Evolutionary conservation across 2,888 invertebrate genomes (phyloP).

Genomic region (Liodrosophila aerea): DNA sequence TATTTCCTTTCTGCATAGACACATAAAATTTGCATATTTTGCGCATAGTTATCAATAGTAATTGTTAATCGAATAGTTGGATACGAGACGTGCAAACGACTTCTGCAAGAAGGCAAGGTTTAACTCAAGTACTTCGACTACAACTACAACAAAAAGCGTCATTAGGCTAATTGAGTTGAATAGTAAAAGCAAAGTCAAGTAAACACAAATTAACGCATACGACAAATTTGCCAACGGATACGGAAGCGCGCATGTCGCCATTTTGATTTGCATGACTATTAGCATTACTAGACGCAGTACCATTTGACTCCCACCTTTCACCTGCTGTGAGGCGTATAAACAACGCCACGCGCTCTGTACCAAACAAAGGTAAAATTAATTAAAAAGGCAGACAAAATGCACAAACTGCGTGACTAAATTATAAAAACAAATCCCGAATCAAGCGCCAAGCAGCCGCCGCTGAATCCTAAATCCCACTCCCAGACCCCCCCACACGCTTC

Average conservation of each 20-base stretch:
- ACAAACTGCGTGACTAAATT: slow-evolving; percentile 68
- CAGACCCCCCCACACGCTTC: not conserved
- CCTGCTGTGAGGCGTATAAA: slow-evolving; percentile 53
- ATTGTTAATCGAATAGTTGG: slow-evolving; percentile 36
- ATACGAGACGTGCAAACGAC: slow-evolving; percentile 40
- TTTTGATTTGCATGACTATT: slow-evolving; percentile 66
- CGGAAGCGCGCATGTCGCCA: slow-evolving; percentile 66
- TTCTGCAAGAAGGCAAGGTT: not conserved
- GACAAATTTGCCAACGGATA: slow-evolving; percentile 65
- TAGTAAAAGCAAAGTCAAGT: slow-evolving; percentile 37
- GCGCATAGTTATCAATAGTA: slow-evolving; percentile 20
- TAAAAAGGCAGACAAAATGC: slow-evolving; percentile 59
- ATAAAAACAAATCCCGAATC: slow-evolving; percentile 54
- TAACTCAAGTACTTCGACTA: not conserved
- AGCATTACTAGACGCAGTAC: no score
- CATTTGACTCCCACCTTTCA: not conserved
- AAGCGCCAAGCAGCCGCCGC: slow-evolving; percentile 1
- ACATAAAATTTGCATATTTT: slow-evolving; percentile 42
- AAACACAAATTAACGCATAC: slow-evolving; percentile 61
- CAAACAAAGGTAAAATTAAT: slow-evolving; percentile 60
- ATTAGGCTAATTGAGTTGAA: slow-evolving; percentile 40
- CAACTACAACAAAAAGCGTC: slow-evolving; percentile 3
- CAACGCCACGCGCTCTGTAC: no score
- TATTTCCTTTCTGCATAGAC: slow-evolving; percentile 12
- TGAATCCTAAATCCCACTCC: not conserved